A percentile compares a stretch with the other conserved stretches of the same genome.
Evolutionary conservation across 2,888 invertebrate genomes (phyloP).

Genomic region (Mythimna vitellina): DNA sequence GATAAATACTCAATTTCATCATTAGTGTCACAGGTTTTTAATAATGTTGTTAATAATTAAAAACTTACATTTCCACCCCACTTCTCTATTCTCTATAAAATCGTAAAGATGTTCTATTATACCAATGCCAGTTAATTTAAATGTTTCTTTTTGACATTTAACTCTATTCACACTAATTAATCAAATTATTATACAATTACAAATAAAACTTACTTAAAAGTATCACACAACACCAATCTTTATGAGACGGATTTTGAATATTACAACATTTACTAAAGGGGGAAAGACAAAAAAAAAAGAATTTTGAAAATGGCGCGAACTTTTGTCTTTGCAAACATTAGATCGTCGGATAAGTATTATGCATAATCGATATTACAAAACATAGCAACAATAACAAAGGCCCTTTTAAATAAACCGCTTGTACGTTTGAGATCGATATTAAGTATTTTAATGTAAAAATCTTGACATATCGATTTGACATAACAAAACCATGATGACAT

Average conservation of each 20-base stretch:
- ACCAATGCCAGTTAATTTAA: slow-evolving; percentile 20
- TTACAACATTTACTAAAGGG: slow-evolving; percentile 35
- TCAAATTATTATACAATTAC: slow-evolving; percentile 55
- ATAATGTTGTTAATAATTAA: slow-evolving; percentile 20
- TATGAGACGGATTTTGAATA: slow-evolving; percentile 50
- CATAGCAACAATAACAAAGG: slow-evolving; percentile 1
- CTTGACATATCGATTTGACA: slow-evolving; percentile 16
- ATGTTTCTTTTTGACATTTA: slow-evolving; percentile 11
- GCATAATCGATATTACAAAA: slow-evolving; percentile 33
- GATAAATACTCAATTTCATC: slow-evolving; percentile 35
- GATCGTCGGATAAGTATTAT: slow-evolving; percentile 35
- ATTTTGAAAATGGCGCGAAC: slow-evolving; percentile 18
- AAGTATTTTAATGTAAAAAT: slow-evolving; percentile 5
- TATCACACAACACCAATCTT: slow-evolving; percentile 62
- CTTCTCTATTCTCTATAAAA: slow-evolving; percentile 12
- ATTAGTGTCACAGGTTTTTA: slow-evolving; percentile 16
- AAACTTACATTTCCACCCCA: not conserved
- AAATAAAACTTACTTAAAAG: slow-evolving; percentile 55
- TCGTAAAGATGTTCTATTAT: slow-evolving; percentile 1
- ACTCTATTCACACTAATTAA: slow-evolving; percentile 43
- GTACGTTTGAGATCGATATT: slow-evolving; percentile 28
- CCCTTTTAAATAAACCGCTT: slow-evolving; percentile 32
- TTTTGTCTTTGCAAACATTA: slow-evolving; percentile 17
- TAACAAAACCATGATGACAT: slow-evolving; percentile 5
- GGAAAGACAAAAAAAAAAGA: slow-evolving; percentile 3